Conservation (phyloP, 2,113 vertebrate genomes). For the Tonatia bakeri region DNA sequence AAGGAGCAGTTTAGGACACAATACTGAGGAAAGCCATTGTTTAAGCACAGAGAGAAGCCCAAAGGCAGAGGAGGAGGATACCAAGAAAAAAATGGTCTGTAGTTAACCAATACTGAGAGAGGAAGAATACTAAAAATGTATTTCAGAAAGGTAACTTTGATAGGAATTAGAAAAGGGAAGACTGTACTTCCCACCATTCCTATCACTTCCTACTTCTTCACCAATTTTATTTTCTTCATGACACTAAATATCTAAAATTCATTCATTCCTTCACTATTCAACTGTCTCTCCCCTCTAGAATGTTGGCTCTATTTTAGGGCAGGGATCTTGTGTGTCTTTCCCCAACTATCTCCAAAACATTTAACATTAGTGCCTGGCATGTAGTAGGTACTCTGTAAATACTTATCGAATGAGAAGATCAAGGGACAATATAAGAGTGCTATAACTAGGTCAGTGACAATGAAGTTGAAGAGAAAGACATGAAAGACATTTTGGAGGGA, state of each 20-base stretch:
- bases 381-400: background rate
- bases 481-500: background rate
- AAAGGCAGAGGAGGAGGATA: background rate
- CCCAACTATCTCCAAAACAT: background rate
- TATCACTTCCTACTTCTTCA: background rate
- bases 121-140: background rate
- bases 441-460: background rate
- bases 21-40: background rate
- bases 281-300: background rate
- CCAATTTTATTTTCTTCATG: constrained; percentile 19
- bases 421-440: background rate
- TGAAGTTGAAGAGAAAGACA: background rate
- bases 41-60: background rate
- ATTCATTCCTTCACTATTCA: background rate
- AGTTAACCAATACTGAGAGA: background rate
- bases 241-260: background rate
- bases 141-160: background rate
- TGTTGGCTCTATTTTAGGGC: background rate
- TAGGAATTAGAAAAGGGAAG: background rate
- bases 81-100: background rate
- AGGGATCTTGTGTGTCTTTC: background rate
- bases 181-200: background rate
- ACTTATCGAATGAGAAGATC: background rate
- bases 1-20: background rate
- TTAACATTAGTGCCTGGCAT: background rate